phyloP scores from a whole-genome alignment of 2,113 vertebrate species.

The Lepisosteus osseus region DNA sequence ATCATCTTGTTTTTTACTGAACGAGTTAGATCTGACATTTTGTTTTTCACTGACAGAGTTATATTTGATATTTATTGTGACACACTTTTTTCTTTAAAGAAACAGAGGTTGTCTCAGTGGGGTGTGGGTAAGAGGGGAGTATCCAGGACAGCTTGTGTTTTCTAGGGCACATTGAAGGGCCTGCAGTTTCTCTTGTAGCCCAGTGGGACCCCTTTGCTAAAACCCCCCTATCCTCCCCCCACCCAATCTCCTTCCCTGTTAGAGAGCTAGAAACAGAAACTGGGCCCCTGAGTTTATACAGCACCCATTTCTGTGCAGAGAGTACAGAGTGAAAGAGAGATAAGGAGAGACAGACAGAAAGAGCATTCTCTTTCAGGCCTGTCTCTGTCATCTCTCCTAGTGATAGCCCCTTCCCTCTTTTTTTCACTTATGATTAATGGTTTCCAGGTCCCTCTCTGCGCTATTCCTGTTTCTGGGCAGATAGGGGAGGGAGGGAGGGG shows the following conservation, averaged over 20 bases:
- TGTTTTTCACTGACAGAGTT: not conserved
- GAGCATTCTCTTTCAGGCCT: not conserved
- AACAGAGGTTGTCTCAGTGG: not conserved
- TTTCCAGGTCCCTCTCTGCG: not conserved
- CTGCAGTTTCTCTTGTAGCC: slow-evolving; percentile 25
- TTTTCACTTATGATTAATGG: no score
- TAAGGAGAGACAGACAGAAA: no score
- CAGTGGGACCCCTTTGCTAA: slow-evolving; percentile 33
- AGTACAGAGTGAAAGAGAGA: not conserved
- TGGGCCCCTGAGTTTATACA: no score
- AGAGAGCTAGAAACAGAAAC: no score
- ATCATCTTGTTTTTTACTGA: no score
- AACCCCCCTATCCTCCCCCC: slow-evolving; percentile 3
- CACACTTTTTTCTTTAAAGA: slow-evolving; percentile 7
- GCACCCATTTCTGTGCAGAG: no score
- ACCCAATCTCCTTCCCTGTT: not conserved
- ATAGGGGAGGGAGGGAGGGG: not conserved
- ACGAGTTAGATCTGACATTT: no score
- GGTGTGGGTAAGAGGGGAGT: not conserved
- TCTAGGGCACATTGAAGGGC: slow-evolving; percentile 41
- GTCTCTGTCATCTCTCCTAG: no score
- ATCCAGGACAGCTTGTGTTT: slow-evolving; percentile 23
- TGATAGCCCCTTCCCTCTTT: not conserved
- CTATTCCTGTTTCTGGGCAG: not conserved
- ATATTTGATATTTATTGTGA: slow-evolving; percentile 23